These are phyloP conservation scores for Syngnathus rostellatus DNA, from an alignment of 2,797 vertebrate species.

Conservation along the genomic window DNA sequence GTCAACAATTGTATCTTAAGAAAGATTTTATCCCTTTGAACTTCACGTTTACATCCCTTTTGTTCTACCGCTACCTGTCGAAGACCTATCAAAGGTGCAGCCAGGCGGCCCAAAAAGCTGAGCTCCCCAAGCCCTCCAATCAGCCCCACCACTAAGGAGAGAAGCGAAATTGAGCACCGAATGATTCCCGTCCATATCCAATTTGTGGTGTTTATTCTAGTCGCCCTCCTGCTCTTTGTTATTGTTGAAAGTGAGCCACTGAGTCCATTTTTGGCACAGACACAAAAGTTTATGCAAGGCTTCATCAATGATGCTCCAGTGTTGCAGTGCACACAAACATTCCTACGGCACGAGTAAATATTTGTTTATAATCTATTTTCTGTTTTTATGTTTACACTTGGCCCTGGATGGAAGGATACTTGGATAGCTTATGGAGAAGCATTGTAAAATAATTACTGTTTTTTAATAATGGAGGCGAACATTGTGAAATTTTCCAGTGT, in stretches of 20 bases:
- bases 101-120: constrained; percentile 55
- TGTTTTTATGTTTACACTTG: no score
- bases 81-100: constrained; percentile 68
- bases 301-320: no score
- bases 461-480: no score
- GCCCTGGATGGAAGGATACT: no score
- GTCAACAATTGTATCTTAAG: no score
- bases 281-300: background rate
- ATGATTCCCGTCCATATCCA: constrained; percentile 61
- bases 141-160: constrained; percentile 38
- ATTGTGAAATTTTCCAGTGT: no score
- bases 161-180: constrained; percentile 33
- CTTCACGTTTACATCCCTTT: background rate
- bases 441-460: no score
- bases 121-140: constrained; percentile 38
- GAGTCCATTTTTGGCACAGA: constrained; percentile 32
- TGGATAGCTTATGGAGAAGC: no score
- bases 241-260: constrained; percentile 51
- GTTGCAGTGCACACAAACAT: background rate
- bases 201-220: constrained; percentile 63
- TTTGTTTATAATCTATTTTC: background rate
- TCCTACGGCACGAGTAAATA: background rate
- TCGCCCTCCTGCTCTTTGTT: constrained; percentile 52
- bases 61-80: constrained; percentile 62
- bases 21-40: background rate